These are phyloP conservation scores for Patiria pectinifera DNA, from an alignment of 53 echinoderm and acorn worm species.

Conservation along the genomic window DNA sequence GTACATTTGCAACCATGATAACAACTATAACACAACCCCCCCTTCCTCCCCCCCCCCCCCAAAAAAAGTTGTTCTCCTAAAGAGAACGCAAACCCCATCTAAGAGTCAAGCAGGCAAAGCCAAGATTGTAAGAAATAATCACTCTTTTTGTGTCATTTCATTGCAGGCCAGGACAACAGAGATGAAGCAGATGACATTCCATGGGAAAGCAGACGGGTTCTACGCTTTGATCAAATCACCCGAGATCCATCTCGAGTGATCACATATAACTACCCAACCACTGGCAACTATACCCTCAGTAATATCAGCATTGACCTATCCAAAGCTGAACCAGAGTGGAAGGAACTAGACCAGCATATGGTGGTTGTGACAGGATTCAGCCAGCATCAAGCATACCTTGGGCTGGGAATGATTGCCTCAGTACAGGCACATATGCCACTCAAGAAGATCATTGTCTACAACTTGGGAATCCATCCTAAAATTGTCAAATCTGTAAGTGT, in stretches of 20 bases:
- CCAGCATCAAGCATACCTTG: slow-evolving; percentile 69
- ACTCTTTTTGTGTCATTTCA: not conserved
- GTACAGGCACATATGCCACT: slow-evolving; percentile 93
- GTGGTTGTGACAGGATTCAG: slow-evolving; percentile 85
- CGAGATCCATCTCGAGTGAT: slow-evolving; percentile 72
- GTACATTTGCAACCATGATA: too few relatives aligned
- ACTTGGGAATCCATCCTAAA: slow-evolving; percentile 84
- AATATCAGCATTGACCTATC: slow-evolving; percentile 74
- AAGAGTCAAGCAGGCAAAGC: too few relatives aligned
- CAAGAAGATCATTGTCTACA: slow-evolving; percentile 89
- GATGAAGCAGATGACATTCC: not conserved
- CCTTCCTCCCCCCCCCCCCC: too few relatives aligned
- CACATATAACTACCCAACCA: slow-evolving; percentile 81
- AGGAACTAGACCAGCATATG: slow-evolving; percentile 68
- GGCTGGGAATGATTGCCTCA: slow-evolving; percentile 89
- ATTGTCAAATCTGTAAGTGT: slow-evolving; percentile 74
- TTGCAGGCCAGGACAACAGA: not conserved
- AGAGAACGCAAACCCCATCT: too few relatives aligned
- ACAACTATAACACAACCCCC: too few relatives aligned
- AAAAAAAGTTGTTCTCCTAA: too few relatives aligned
- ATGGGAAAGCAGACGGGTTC: slow-evolving; percentile 23
- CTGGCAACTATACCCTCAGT: slow-evolving; percentile 59
- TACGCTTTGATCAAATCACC: slow-evolving; percentile 73
- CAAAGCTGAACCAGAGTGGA: slow-evolving; percentile 45
- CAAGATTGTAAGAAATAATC: not conserved